These are phyloP conservation scores for Caradrina clavipalpis DNA, from an alignment of 2,888 invertebrate genomes.

Conservation along the genomic window DNA sequence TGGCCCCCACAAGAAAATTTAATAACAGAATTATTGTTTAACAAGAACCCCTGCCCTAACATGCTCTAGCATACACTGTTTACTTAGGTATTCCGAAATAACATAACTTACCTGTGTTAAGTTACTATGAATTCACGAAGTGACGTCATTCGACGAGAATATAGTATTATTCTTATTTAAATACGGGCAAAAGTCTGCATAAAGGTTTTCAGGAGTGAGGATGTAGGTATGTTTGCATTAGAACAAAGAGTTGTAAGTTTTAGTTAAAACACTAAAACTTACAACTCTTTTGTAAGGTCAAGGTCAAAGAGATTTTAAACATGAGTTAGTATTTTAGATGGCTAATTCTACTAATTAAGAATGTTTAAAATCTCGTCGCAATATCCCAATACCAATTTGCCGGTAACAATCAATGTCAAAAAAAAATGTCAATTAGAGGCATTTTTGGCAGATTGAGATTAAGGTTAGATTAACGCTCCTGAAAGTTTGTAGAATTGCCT, in stretches of 20 bases:
- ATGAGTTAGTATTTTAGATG: too few species aligned
- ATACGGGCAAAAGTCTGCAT: neutral
- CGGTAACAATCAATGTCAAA: too few species aligned
- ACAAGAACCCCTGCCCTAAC: slow-evolving; percentile 69
- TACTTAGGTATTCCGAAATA: slow-evolving; percentile 77
- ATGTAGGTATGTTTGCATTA: neutral
- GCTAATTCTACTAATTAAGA: too few species aligned
- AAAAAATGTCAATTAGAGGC: too few species aligned
- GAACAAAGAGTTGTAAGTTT: neutral
- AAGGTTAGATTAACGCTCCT: too few species aligned
- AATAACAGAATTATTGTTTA: slow-evolving; percentile 78
- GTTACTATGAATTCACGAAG: slow-evolving; percentile 52
- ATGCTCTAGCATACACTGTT: slow-evolving; percentile 69
- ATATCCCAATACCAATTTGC: too few species aligned
- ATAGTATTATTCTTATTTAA: neutral
- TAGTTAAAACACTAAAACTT: too few species aligned
- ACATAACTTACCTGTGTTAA: slow-evolving; percentile 67
- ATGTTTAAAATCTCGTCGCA: too few species aligned
- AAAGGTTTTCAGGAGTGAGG: neutral
- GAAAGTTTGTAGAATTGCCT: too few species aligned
- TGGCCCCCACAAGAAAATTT: slow-evolving; percentile 67
- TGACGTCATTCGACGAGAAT: slow-evolving; percentile 6
- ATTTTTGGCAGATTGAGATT: too few species aligned
- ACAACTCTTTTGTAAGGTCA: too few species aligned
- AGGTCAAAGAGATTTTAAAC: neutral